Evolutionary conservation across 2,797 vertebrate genomes (phyloP).

Genomic region (Poecilia gillii): DNA sequence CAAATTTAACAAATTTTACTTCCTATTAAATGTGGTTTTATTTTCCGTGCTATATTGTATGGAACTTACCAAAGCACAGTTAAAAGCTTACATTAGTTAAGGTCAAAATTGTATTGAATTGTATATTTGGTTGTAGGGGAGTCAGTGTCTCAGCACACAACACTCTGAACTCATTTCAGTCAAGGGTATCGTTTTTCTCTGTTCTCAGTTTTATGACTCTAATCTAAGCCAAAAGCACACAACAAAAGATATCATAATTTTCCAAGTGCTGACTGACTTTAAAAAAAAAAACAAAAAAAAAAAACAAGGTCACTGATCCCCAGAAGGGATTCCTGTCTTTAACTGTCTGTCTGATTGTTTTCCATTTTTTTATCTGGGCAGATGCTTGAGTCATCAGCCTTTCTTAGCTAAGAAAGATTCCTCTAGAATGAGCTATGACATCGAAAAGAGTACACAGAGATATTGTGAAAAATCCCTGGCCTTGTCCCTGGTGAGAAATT

Average conservation of each 20-base stretch:
- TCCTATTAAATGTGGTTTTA: too few species aligned
- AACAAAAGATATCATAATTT: constrained; percentile 55
- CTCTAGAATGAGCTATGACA: constrained; percentile 59
- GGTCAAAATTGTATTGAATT: too few species aligned
- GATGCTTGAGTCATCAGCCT: constrained; percentile 72
- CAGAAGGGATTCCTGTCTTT: constrained; percentile 63
- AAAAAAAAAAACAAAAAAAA: constrained; percentile 54
- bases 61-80: too few species aligned
- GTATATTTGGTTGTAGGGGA: too few species aligned
- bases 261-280: constrained; percentile 61
- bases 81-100: too few species aligned
- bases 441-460: constrained; percentile 53
- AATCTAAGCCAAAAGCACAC: constrained; percentile 66
- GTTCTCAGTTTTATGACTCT: constrained; percentile 38
- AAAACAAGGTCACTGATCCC: constrained; percentile 74
- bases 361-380: constrained; percentile 69
- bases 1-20: too few species aligned
- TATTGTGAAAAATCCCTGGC: constrained; percentile 66
- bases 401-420: constrained; percentile 45
- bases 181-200: constrained; percentile 32
- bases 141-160: constrained; percentile 45
- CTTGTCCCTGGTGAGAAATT: constrained; percentile 61
- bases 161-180: constrained; percentile 27
- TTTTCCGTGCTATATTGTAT: too few species aligned
- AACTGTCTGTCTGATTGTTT: constrained; percentile 56